phyloP scores from a whole-genome alignment of 2,113 vertebrate genomes.

The pig (Sus scrofa) region T2T-Sscrofa CM000816.6:74484001-74484500 shows the following conservation, averaged over 20 bases:
- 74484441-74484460: conserved; percentile 87
- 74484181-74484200: conserved; percentile 92
- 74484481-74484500: conserved; percentile 66
- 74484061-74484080: conserved; percentile 90
- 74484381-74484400: conserved; percentile 89
- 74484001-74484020: conserved; percentile 88
- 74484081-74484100: conserved; percentile 87
- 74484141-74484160: conserved; percentile 91
- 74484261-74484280: conserved; percentile 88
- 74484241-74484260: conserved; percentile 95
- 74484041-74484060: conserved; percentile 93
- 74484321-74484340: conserved; percentile 90
- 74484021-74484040: conserved; percentile 91
- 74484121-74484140: conserved; percentile 89
- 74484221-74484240: conserved; percentile 94
- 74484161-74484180: conserved; percentile 90
- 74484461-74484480: conserved; percentile 77
- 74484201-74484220: conserved; percentile 97
- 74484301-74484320: conserved; percentile 88
- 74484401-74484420: conserved; percentile 88
- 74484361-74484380: conserved; percentile 89
- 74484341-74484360: conserved; percentile 91
- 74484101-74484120: conserved; percentile 97
- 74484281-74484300: conserved; percentile 87
- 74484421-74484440: conserved; percentile 90